Conservation (phyloP, 2,113 vertebrate species). For the Alces alces region DNA sequence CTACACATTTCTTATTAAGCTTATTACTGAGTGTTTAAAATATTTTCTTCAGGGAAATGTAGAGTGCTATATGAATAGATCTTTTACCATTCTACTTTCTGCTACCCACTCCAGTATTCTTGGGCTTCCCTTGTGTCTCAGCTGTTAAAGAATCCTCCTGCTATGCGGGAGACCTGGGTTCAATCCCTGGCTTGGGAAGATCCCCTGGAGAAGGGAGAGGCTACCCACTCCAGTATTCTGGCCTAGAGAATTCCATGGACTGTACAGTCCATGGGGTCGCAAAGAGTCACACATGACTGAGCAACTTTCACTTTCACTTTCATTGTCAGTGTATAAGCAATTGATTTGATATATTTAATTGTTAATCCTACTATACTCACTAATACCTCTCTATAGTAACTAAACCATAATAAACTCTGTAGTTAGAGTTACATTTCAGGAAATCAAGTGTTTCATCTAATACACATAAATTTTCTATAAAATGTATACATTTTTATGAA, state of each 20-base stretch:
- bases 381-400: not conserved
- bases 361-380: not conserved
- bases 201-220: not conserved
- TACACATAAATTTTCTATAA: not conserved
- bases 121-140: not conserved
- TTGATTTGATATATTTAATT: conserved; percentile 4
- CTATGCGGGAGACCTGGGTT: not conserved
- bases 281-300: not conserved
- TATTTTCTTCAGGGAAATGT: not conserved
- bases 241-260: not conserved
- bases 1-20: not conserved
- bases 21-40: not conserved
- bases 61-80: not conserved
- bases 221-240: not conserved
- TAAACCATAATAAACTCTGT: not conserved
- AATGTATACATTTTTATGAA: not conserved
- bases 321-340: not conserved
- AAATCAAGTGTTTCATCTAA: not conserved
- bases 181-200: not conserved
- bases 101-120: not conserved
- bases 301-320: not conserved
- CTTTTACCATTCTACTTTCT: not conserved
- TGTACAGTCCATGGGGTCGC: not conserved
- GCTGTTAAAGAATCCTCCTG: not conserved
- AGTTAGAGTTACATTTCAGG: not conserved